A percentile compares a stretch with the other conserved stretches of the same genome.
These are phyloP conservation scores for Bombus sibiricus DNA, from an alignment of 1,140 invertebrate genomes.

Conservation along the genomic window DNA sequence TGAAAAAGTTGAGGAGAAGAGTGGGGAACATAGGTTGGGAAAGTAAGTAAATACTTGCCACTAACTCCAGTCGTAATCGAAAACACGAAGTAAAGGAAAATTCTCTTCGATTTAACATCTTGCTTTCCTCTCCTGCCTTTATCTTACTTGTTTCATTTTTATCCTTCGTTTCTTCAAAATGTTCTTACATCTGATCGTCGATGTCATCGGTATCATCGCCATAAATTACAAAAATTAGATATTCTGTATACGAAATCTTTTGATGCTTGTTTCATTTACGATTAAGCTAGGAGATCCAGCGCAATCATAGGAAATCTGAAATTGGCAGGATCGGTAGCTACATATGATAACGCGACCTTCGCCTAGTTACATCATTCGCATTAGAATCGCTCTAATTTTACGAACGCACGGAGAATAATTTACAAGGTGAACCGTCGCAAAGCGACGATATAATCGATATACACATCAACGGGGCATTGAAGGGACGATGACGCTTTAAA, in stretches of 20 bases:
- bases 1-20: conserved; percentile 27
- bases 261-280: neutral
- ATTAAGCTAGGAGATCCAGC: neutral
- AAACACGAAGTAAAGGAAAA: conserved; percentile 30
- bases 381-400: conserved; percentile 39
- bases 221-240: neutral
- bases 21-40: conserved; percentile 10
- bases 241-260: neutral
- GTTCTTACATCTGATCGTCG: neutral
- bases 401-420: conserved; percentile 6
- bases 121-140: neutral
- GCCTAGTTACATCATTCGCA: conserved; percentile 28
- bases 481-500: conserved; percentile 40
- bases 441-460: neutral
- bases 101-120: neutral
- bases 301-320: conserved; percentile 12
- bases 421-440: neutral
- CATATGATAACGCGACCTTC: conserved; percentile 46
- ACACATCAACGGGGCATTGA: neutral
- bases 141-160: neutral
- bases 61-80: neutral
- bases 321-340: neutral
- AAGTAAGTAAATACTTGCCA: conserved; percentile 13
- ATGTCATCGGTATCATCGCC: neutral
- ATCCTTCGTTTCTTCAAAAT: neutral